Percentiles rank a stretch among this genome's conserved stretches.
Conservation (phyloP, 2,113 vertebrate genomes). For the Mastomys coucha region DNA sequence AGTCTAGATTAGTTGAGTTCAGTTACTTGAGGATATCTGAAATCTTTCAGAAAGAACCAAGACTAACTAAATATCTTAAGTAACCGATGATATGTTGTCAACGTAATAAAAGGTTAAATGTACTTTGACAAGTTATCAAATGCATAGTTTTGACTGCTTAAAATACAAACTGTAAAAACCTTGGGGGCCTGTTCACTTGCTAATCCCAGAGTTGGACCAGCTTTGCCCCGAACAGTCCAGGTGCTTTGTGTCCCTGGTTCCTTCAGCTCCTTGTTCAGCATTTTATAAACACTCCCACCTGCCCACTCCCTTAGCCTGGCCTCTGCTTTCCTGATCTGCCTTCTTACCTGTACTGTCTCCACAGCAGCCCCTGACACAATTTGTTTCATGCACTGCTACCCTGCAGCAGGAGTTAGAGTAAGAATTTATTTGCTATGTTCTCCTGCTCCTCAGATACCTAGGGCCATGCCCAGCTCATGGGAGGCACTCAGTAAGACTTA, state of each 20-base stretch:
- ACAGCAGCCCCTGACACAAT: background rate
- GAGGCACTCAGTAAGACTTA: background rate
- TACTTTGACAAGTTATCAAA: constrained; percentile 21
- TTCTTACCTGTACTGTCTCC: background rate
- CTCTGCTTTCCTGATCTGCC: background rate
- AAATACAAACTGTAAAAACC: constrained; percentile 41
- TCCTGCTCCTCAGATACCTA: background rate
- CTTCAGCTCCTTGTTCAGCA: background rate
- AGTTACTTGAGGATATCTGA: background rate
- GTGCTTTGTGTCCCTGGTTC: background rate
- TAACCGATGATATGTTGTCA: background rate
- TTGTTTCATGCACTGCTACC: background rate
- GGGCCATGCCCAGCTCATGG: background rate
- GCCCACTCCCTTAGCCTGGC: background rate
- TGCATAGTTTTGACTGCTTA: background rate
- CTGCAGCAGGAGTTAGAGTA: background rate
- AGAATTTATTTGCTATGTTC: background rate
- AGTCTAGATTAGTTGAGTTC: background rate
- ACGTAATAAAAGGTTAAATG: constrained; percentile 23
- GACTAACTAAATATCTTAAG: background rate
- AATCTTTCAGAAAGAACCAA: constrained; percentile 38
- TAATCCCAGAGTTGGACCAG: background rate
- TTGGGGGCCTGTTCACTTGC: background rate
- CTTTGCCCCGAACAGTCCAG: background rate
- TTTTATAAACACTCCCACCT: background rate